A percentile compares a stretch with the other conserved stretches of the same genome.
phyloP scores from a whole-genome alignment of 2,113 vertebrate genomes.

The Turdus rufiventris region DNA sequence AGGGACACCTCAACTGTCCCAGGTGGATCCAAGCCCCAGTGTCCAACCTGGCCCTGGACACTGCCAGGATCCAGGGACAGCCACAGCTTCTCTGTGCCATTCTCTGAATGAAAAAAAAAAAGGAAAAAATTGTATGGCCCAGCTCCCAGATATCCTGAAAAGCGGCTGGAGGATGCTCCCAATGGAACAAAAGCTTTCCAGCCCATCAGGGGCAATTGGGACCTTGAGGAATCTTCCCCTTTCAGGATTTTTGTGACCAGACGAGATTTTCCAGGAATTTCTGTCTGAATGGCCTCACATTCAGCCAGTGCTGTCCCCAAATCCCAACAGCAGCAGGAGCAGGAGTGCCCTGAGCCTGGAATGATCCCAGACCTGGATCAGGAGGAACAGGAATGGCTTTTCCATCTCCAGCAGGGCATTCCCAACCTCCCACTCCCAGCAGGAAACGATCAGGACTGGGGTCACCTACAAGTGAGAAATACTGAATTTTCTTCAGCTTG shows the following conservation, averaged over 20 bases:
- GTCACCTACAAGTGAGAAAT: conserved; percentile 53
- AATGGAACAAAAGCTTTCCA: neutral
- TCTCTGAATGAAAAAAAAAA: too few relatives aligned
- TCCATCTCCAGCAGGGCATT: neutral
- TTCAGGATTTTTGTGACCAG: accelerated
- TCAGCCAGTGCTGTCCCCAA: accelerated
- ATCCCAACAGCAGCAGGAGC: neutral
- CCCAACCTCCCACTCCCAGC: neutral
- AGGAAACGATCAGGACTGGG: conserved; percentile 31
- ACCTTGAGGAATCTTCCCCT: neutral
- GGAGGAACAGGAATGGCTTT: neutral
- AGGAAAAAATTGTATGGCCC: accelerated
- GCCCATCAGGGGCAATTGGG: neutral
- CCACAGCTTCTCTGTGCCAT: accelerated
- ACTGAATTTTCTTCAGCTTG: neutral
- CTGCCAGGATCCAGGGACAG: neutral
- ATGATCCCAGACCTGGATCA: neutral
- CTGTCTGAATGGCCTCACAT: neutral
- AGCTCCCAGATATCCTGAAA: neutral
- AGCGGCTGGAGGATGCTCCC: neutral
- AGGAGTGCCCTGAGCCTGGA: neutral
- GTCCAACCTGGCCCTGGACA: neutral
- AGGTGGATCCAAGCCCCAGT: accelerated
- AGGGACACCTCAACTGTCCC: accelerated
- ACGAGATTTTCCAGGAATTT: neutral